Evolutionary conservation across 1,140 invertebrate species (phyloP).

Genomic region (Matsumurasca onukii): DNA sequence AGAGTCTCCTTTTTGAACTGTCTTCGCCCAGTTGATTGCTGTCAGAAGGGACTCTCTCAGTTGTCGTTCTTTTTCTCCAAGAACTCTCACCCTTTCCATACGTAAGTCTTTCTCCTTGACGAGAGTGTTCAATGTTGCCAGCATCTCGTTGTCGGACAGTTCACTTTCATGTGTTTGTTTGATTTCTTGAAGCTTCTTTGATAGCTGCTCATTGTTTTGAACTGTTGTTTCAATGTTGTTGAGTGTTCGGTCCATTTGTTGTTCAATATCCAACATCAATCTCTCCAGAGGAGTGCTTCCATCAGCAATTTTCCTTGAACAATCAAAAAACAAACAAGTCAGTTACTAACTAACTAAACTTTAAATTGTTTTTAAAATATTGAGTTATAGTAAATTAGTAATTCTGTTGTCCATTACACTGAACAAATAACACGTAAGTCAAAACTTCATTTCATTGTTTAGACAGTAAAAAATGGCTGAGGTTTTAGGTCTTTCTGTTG

Average conservation of each 20-base stretch:
- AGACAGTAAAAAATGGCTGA: no score
- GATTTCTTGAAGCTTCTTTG: background rate
- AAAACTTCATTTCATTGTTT: no score
- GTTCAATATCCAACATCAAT: slow-evolving; percentile 88
- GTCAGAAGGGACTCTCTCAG: slow-evolving; percentile 1
- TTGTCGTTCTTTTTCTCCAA: slow-evolving; percentile 8
- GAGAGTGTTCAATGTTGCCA: background rate
- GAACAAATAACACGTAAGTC: no score
- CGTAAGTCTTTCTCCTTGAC: background rate
- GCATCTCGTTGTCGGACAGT: background rate
- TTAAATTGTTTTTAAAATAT: no score
- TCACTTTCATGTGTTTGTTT: background rate
- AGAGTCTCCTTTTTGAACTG: no score
- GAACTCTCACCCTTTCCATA: background rate
- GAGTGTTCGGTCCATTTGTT: slow-evolving; percentile 11
- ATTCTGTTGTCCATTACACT: no score
- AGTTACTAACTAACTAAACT: no score
- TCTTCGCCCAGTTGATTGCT: slow-evolving; percentile 16
- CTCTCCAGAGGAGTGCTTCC: slow-evolving; percentile 53
- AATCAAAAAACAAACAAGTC: no score
- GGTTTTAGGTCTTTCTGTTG: no score
- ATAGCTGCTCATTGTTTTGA: background rate
- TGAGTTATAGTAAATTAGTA: no score
- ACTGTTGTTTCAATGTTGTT: slow-evolving; percentile 1
- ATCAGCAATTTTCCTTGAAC: background rate